Evolutionary conservation across 2,888 invertebrate genomes (phyloP).

Genomic region (Nezara viridula): DNA sequence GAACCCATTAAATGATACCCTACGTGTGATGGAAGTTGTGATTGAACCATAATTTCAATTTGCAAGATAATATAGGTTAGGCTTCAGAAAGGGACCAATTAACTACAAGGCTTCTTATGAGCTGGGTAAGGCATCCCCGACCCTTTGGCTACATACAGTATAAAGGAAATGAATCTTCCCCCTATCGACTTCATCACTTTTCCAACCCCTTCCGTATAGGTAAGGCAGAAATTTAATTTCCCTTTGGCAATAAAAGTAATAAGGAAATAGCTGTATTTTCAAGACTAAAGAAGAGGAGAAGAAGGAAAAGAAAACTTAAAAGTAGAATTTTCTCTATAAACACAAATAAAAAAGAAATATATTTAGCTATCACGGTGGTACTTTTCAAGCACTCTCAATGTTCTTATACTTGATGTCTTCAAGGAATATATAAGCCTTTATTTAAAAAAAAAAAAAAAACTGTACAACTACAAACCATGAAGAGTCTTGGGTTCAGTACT

Average conservation of each 20-base stretch:
- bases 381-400: too few species aligned
- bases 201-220: not conserved
- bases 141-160: not conserved
- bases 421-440: too few species aligned
- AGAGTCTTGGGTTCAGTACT: too few species aligned
- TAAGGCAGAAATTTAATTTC: constrained; percentile 35
- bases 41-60: constrained; percentile 28
- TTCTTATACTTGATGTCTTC: too few species aligned
- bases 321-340: too few species aligned
- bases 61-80: constrained; percentile 47
- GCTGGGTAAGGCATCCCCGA: not conserved
- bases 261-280: not conserved
- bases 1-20: constrained; percentile 45
- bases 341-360: too few species aligned
- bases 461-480: too few species aligned
- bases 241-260: constrained; percentile 25
- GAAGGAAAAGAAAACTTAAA: not conserved
- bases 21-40: not conserved
- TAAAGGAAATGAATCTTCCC: constrained; percentile 30
- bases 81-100: constrained; percentile 28
- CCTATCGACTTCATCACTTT: constrained; percentile 34
- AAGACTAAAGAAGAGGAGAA: not conserved
- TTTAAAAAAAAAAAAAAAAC: too few species aligned
- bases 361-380: too few species aligned
- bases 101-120: constrained; percentile 34